Base-by-base conservation (phyloP, 2,113 vertebrate species). In the Vulpes vulpes region DNA sequence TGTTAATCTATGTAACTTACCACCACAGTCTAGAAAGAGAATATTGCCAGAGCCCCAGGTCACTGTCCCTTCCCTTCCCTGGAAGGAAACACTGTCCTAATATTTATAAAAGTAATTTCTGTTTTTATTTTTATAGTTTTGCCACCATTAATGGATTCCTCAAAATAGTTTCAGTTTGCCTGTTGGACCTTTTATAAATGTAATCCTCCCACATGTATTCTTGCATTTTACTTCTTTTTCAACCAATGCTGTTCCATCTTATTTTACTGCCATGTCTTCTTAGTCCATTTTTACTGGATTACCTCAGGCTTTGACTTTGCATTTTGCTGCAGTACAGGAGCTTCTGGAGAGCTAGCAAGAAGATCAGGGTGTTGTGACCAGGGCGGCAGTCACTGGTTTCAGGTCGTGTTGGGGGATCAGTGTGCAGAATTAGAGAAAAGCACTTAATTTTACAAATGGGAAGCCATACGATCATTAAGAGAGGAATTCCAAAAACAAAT, bases 161-260 rank as follows among this genome's bases (percentile, higher is more conserved):
- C 71, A 86, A 89, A 71, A 51, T 83, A 82, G 60, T 71, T 93
- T 86, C 69, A 32, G n/a, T 57, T 69, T 90, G 27, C 59, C 62
- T 90, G 32, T n/a, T 92, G 16, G 80, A 76, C 22, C 32, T 96
- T 96, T 89, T 62, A 9, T 85, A 91, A 80, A 80, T 86, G 55
- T 91, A 43, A 60, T 89, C 85, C 57, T 89, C 27, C 53, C 53
- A 12, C 22, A 3, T 15, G 0, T 53, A 25, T 81, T 57, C 79
- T 89, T 94, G 12, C 27, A 15, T 96, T 91, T 95, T 94, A n/a
- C 43, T 79, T 96, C 53, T 27, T 65, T 81, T 10, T 23, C 19
- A 60, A 12, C 65, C 20, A 20, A 49, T 49, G 49, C 32, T 55
- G 14, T 20, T 65, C 49, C 20, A 1, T 64, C 86, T 81, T 64